Evolutionary conservation across 2,888 invertebrate species (phyloP).

Genomic region (Sclerodermus sp.): DNA sequence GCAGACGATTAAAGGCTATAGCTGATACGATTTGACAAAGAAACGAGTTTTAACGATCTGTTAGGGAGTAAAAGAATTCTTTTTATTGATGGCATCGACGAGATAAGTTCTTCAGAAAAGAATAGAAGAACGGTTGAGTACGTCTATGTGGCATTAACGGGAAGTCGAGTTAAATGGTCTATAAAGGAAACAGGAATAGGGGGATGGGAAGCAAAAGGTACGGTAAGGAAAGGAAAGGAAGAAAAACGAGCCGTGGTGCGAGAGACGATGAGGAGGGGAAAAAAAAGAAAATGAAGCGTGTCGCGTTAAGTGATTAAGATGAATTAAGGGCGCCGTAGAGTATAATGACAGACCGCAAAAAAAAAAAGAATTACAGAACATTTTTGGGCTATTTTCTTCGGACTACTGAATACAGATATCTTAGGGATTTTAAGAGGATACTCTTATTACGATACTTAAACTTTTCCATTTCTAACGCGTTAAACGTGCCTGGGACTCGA

Average conservation of each 20-base stretch:
- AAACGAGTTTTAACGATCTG: too few relatives aligned
- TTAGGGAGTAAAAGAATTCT: constrained; percentile 11
- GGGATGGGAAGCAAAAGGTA: background rate
- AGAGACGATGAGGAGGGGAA: background rate
- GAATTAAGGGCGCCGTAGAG: constrained; percentile 19
- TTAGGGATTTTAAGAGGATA: too few relatives aligned
- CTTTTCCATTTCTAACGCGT: too few relatives aligned
- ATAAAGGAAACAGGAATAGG: constrained; percentile 9
- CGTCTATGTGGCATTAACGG: constrained; percentile 15
- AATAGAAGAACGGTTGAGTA: background rate
- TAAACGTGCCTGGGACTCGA: too few relatives aligned
- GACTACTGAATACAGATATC: too few relatives aligned
- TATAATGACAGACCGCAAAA: too few relatives aligned
- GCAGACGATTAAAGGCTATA: too few relatives aligned
- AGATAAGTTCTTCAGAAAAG: background rate
- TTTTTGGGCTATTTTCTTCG: too few relatives aligned
- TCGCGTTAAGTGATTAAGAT: constrained; percentile 22
- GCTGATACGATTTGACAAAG: too few relatives aligned
- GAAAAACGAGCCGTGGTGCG: background rate
- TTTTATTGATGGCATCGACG: constrained; percentile 16
- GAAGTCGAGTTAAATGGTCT: constrained; percentile 22
- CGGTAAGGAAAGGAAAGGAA: constrained; percentile 4
- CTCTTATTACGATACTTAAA: too few relatives aligned
- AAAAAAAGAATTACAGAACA: too few relatives aligned
- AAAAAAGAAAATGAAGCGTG: constrained; percentile 1